Percentiles rank a stretch among this genome's conserved stretches.
phyloP scores from a whole-genome alignment of 2,888 invertebrate species.

The Polylopha cassiicola region DNA sequence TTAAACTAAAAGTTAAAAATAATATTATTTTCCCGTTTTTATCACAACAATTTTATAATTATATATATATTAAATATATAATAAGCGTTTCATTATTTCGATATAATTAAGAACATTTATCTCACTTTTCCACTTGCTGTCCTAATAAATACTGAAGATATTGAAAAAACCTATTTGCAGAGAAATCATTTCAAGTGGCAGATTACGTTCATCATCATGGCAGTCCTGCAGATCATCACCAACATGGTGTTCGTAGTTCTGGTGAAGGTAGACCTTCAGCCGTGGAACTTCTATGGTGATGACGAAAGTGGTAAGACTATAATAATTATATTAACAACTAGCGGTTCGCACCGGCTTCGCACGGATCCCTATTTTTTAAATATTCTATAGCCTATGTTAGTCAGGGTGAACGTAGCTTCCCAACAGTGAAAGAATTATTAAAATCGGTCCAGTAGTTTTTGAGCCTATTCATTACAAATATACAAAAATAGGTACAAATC shows the following conservation, averaged over 20 bases:
- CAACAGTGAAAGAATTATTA: too few relatives aligned
- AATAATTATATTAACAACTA: background rate
- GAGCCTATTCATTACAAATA: too few relatives aligned
- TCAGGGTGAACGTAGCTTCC: too few relatives aligned
- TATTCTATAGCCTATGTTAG: background rate
- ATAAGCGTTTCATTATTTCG: too few relatives aligned
- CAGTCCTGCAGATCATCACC: slow-evolving; percentile 79
- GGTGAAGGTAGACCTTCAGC: slow-evolving; percentile 80
- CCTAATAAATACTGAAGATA: slow-evolving; percentile 4
- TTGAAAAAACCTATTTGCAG: slow-evolving; percentile 42
- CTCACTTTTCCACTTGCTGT: background rate
- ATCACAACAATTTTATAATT: too few relatives aligned
- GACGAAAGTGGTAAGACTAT: slow-evolving; percentile 28
- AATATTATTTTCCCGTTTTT: too few relatives aligned
- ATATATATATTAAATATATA: too few relatives aligned
- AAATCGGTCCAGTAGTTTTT: too few relatives aligned
- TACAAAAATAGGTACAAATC: too few relatives aligned
- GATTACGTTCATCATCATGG: slow-evolving; percentile 81
- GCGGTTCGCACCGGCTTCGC: too few relatives aligned
- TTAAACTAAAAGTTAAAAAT: too few relatives aligned
- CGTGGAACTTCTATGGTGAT: slow-evolving; percentile 80
- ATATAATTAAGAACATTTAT: background rate
- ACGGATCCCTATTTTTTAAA: too few relatives aligned
- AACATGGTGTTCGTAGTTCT: slow-evolving; percentile 81
- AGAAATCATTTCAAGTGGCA: slow-evolving; percentile 76